These are phyloP conservation scores for Vimba vimba DNA, from an alignment of 2,113 vertebrate species.

Conservation along the genomic window DNA sequence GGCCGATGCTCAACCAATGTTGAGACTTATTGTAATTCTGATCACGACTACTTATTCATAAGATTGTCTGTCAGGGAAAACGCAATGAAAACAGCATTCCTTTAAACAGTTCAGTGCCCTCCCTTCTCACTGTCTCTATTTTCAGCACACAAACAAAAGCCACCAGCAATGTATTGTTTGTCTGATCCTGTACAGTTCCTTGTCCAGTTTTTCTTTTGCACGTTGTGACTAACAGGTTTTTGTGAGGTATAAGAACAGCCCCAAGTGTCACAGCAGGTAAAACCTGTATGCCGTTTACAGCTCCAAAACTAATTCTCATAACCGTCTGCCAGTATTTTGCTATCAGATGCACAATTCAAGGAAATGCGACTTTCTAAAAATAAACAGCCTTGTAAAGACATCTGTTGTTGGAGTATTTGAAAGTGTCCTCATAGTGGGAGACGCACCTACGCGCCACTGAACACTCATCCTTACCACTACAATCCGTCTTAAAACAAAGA, in stretches of 20 bases:
- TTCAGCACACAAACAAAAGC: slow-evolving; percentile 19
- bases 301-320: not conserved
- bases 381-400: slow-evolving; percentile 10
- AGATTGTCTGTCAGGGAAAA: slow-evolving; percentile 41
- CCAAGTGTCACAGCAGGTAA: not conserved
- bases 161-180: not conserved
- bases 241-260: not conserved
- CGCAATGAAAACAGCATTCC: slow-evolving; percentile 50
- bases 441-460: slow-evolving; percentile 4
- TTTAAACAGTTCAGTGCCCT: slow-evolving; percentile 38
- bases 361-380: slow-evolving; percentile 12
- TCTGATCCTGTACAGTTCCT: not conserved
- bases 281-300: not conserved
- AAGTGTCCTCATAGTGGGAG: not conserved
- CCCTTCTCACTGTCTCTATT: not conserved
- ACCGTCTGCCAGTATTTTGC: not conserved
- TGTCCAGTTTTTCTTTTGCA: not conserved
- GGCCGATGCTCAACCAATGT: not conserved
- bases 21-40: slow-evolving; percentile 56
- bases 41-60: slow-evolving; percentile 55
- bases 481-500: not conserved
- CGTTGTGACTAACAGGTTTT: not conserved
- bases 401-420: not conserved
- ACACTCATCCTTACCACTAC: not conserved
- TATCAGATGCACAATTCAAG: not conserved